Conservation (phyloP, 2,797 vertebrate species). For the Synaphobranchus kaupii region DNA sequence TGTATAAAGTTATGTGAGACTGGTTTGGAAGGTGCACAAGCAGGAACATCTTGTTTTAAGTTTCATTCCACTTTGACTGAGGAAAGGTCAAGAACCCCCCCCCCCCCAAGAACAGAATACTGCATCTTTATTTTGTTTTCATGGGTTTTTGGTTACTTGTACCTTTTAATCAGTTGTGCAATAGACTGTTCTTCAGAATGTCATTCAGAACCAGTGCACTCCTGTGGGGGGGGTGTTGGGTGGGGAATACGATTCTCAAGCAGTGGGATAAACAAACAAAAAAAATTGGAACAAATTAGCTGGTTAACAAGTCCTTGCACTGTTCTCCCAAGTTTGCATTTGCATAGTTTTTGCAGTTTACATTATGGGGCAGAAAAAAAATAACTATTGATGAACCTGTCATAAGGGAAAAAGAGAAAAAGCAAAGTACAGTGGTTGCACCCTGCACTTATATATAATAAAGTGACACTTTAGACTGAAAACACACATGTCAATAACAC, state of each 20-base stretch:
- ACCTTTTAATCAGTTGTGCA: neutral
- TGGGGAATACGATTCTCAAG: neutral
- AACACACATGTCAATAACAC: neutral
- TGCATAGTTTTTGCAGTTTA: neutral
- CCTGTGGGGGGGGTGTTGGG: neutral
- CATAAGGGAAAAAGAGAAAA: too few species aligned
- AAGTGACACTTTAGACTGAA: neutral
- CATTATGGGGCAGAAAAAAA: too few species aligned
- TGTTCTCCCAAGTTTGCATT: neutral
- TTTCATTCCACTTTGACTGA: neutral
- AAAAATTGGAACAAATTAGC: neutral
- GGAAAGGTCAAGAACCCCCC: too few species aligned
- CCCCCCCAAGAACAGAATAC: too few species aligned
- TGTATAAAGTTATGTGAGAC: neutral
- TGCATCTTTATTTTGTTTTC: neutral
- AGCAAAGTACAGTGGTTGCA: neutral
- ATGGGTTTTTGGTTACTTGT: neutral
- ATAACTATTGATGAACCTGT: too few species aligned
- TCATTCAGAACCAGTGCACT: neutral
- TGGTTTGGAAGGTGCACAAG: neutral
- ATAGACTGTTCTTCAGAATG: neutral
- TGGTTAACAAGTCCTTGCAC: neutral
- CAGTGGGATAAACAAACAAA: neutral
- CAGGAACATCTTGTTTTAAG: neutral
- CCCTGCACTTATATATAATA: neutral